Evolutionary conservation across 1,140 invertebrate species (phyloP).

Genomic region (Drosophila nasuta): DNA sequence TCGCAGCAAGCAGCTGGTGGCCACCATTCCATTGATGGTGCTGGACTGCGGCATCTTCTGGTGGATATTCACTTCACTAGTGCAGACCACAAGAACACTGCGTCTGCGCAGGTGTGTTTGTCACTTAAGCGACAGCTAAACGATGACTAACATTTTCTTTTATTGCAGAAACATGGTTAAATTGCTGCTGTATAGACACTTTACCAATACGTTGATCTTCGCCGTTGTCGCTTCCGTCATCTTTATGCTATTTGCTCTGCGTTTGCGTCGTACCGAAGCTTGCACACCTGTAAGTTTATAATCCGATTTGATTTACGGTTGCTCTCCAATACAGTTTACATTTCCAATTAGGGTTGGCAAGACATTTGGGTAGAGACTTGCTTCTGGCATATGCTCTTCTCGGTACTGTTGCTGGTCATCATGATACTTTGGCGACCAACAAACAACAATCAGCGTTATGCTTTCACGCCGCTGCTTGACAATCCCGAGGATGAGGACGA

Average conservation of each 20-base stretch:
- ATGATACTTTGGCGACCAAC: conserved; percentile 98
- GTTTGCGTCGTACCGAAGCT: conserved; percentile 89
- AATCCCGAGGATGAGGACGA: conserved; percentile 93
- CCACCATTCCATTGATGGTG: conserved; percentile 90
- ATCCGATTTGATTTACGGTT: neutral
- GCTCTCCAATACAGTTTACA: neutral
- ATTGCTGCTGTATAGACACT: conserved; percentile 95
- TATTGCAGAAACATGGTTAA: conserved; percentile 93
- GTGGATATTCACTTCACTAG: conserved; percentile 95
- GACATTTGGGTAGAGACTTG: conserved; percentile 96
- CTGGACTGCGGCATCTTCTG: conserved; percentile 91
- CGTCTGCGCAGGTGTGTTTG: conserved; percentile 88
- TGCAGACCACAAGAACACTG: conserved; percentile 95
- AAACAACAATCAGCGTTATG: conserved; percentile 97
- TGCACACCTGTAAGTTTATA: conserved; percentile 89
- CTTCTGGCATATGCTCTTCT: conserved; percentile 97
- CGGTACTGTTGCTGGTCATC: conserved; percentile 93
- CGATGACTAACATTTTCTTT: conserved; percentile 25
- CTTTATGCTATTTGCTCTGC: conserved; percentile 97
- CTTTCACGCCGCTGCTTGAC: conserved; percentile 96
- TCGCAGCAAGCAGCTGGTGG: conserved; percentile 89
- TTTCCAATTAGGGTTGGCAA: conserved; percentile 91
- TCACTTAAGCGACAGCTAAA: neutral
- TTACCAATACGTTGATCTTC: conserved; percentile 96
- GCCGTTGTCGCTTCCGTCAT: conserved; percentile 94